Percentiles rank a stretch among this genome's conserved stretches.
Evolutionary conservation across 37 sponge, comb jelly and placozoan genomes (phyloP).

Genomic region (Axinella damicornis): DNA sequence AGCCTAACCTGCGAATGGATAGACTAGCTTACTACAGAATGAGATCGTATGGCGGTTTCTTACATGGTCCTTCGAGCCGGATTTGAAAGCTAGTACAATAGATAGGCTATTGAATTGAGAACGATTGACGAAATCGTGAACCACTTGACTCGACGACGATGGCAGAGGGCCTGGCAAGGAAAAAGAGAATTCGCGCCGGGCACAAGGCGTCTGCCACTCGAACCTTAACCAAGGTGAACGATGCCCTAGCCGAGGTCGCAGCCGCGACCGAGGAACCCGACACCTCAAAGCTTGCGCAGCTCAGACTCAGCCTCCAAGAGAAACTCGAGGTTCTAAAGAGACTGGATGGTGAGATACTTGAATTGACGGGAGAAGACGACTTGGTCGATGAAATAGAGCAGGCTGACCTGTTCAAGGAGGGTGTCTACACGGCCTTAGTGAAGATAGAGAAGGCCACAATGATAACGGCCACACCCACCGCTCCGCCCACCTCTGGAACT

Average conservation of each 20-base stretch:
- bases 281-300: background rate
- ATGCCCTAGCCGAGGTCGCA: background rate
- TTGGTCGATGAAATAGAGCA: conserved; percentile 13
- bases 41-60: no score
- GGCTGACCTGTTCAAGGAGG: conserved; percentile 12
- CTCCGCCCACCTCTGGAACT: background rate
- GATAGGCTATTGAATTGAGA: no score
- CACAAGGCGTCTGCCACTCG: conserved; percentile 16
- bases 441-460: background rate
- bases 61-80: conserved; percentile 31
- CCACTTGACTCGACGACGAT: no score
- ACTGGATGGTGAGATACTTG: conserved; percentile 20
- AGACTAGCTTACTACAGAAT: no score
- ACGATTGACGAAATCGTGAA: no score
- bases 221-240: conserved; percentile 6
- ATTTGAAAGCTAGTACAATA: background rate
- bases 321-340: conserved; percentile 16
- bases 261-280: background rate
- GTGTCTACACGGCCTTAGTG: background rate
- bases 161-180: conserved; percentile 11
- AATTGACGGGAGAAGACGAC: conserved; percentile 12
- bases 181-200: conserved; percentile 22
- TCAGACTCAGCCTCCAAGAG: conserved; percentile 24
- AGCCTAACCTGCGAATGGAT: no score
- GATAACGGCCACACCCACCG: background rate